Conservation (phyloP, 2,797 vertebrate species). For the Meriones psammophilus region DNA sequence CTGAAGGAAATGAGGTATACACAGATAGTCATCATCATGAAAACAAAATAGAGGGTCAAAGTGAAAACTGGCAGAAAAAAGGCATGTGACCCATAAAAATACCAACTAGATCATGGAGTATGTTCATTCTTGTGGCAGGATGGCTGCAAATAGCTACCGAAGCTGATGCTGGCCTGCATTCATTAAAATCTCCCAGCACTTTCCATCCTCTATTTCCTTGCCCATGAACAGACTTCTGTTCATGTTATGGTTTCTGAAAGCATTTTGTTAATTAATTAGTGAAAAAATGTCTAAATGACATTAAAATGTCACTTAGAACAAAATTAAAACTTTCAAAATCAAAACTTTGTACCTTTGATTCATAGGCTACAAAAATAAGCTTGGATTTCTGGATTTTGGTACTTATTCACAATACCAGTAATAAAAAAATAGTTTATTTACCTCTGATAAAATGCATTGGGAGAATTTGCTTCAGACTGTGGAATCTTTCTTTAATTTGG, state of each 20-base stretch:
- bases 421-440: not conserved
- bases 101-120: not conserved
- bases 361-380: not conserved
- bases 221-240: not conserved
- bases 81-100: not conserved
- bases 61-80: slow-evolving; percentile 29
- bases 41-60: not conserved
- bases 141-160: not conserved
- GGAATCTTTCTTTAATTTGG: slow-evolving; percentile 9
- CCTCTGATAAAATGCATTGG: not conserved
- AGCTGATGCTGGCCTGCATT: not conserved
- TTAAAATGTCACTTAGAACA: not conserved
- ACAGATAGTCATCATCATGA: not conserved
- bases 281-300: not conserved
- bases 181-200: not conserved
- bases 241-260: not conserved
- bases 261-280: slow-evolving; percentile 7
- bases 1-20: slow-evolving; percentile 31
- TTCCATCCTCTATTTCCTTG: not conserved
- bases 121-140: not conserved
- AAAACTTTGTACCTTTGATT: not conserved
- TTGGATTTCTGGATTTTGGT: not conserved
- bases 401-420: not conserved
- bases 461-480: not conserved
- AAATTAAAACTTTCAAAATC: not conserved